A percentile compares a stretch with the other conserved stretches of the same genome.
phyloP scores from a whole-genome alignment of 2,888 invertebrate genomes.

The Cyclophora punctaria region DNA sequence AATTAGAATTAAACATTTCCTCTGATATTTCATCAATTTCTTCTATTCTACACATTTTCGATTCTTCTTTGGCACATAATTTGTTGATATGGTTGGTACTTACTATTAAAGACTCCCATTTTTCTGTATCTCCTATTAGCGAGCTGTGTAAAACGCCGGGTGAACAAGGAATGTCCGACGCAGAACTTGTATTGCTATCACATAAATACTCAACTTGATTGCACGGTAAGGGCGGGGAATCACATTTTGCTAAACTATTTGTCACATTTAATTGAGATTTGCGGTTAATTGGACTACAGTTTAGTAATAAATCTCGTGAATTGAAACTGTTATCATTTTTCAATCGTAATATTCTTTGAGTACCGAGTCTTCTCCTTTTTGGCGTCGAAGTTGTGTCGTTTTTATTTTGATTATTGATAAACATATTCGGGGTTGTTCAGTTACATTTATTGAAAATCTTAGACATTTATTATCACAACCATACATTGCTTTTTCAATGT shows the following conservation, averaged over 20 bases:
- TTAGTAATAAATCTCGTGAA: slow-evolving; percentile 13
- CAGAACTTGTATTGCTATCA: slow-evolving; percentile 38
- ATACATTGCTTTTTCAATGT: too few relatives aligned
- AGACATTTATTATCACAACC: too few relatives aligned
- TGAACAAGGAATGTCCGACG: slow-evolving; percentile 39
- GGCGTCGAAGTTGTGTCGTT: slow-evolving; percentile 46
- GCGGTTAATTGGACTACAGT: slow-evolving; percentile 32
- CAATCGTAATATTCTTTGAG: slow-evolving; percentile 31
- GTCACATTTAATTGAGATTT: slow-evolving; percentile 16
- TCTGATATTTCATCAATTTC: slow-evolving; percentile 43
- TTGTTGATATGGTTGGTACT: slow-evolving; percentile 24
- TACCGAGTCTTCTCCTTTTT: slow-evolving; percentile 52
- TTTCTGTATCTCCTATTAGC: slow-evolving; percentile 24
- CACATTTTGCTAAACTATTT: slow-evolving; percentile 27
- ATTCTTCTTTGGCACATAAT: slow-evolving; percentile 12
- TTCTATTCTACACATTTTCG: slow-evolving; percentile 16
- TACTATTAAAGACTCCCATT: slow-evolving; percentile 41
- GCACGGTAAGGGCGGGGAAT: slow-evolving; percentile 58
- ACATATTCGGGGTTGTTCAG: slow-evolving; percentile 19
- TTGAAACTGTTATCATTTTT: slow-evolving; percentile 19
- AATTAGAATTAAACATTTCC: slow-evolving; percentile 50
- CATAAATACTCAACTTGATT: slow-evolving; percentile 61
- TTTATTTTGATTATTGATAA: slow-evolving; percentile 17
- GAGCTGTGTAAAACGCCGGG: slow-evolving; percentile 38
- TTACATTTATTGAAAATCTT: too few relatives aligned